phyloP scores from a whole-genome alignment of 2,113 vertebrate genomes.

The Nestor notabilis region DNA sequence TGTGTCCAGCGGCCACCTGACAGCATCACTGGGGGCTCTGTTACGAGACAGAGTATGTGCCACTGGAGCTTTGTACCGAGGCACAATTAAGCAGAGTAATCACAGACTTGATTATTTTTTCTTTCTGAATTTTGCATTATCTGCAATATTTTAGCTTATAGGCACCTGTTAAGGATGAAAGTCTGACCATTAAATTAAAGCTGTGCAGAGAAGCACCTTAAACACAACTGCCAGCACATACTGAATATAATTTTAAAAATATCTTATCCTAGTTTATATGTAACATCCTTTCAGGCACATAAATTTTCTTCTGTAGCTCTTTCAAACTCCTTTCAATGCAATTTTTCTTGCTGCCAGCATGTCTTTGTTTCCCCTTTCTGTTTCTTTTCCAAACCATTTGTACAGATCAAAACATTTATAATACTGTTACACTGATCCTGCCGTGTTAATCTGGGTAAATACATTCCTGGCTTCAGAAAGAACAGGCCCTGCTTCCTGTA shows the following conservation, averaged over 20 bases:
- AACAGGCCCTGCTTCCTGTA: neutral
- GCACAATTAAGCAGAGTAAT: neutral
- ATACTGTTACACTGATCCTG: neutral
- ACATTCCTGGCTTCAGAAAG: neutral
- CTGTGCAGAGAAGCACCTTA: neutral
- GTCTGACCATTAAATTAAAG: neutral
- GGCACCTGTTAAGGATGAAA: neutral
- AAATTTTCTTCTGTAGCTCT: neutral
- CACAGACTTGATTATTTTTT: neutral
- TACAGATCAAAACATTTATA: neutral
- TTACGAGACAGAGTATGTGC: neutral
- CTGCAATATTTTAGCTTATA: neutral
- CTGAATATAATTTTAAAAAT: neutral
- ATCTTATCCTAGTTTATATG: neutral
- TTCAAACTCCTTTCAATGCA: neutral
- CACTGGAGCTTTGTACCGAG: neutral
- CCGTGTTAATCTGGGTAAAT: neutral
- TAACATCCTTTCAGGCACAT: neutral
- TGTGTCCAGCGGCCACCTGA: fast-evolving
- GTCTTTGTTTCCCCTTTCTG: neutral
- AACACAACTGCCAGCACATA: neutral
- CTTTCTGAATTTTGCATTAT: neutral
- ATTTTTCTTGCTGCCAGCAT: neutral
- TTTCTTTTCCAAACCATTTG: neutral
- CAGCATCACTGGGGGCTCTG: neutral